Conservation (phyloP, 2,888 invertebrate species). For the Cybosia mesomella region DNA sequence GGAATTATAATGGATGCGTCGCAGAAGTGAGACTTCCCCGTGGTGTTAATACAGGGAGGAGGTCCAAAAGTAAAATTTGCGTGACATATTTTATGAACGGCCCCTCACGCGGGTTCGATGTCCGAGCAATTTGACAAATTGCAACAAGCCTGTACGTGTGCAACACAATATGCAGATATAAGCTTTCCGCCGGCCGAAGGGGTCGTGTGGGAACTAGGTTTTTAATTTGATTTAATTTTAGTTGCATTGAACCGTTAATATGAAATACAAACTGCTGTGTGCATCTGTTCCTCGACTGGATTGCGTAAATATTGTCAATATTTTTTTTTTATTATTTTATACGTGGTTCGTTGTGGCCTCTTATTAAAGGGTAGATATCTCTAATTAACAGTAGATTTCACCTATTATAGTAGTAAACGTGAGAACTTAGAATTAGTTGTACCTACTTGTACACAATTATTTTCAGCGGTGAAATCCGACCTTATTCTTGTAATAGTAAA, state of each 20-base stretch:
- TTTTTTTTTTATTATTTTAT: not conserved
- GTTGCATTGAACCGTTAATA: conserved; percentile 25
- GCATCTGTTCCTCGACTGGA: conserved; percentile 12
- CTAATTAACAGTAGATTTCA: not conserved
- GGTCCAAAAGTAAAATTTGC: not conserved
- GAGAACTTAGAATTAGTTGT: not conserved
- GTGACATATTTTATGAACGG: not conserved
- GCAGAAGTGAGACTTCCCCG: not conserved
- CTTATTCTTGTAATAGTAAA: not conserved
- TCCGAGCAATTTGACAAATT: conserved; percentile 41
- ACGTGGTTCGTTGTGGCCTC: not conserved
- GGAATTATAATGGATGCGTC: too few relatives aligned
- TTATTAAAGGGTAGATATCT: not conserved
- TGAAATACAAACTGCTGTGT: conserved; percentile 32
- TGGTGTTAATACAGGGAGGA: not conserved
- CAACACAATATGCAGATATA: conserved; percentile 34
- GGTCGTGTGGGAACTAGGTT: conserved; percentile 23
- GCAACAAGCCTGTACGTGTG: conserved; percentile 31
- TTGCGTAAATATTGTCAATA: conserved; percentile 30
- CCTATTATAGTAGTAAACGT: not conserved
- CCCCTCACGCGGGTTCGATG: conserved; percentile 8
- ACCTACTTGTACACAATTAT: too few relatives aligned
- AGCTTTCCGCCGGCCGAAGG: conserved; percentile 29
- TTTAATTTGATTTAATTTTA: not conserved
- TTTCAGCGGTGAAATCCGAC: too few relatives aligned